Percentiles rank a stretch among this genome's conserved stretches.
phyloP scores from a whole-genome alignment of 1,140 invertebrate genomes.

The Achatina immaculata region DNA sequence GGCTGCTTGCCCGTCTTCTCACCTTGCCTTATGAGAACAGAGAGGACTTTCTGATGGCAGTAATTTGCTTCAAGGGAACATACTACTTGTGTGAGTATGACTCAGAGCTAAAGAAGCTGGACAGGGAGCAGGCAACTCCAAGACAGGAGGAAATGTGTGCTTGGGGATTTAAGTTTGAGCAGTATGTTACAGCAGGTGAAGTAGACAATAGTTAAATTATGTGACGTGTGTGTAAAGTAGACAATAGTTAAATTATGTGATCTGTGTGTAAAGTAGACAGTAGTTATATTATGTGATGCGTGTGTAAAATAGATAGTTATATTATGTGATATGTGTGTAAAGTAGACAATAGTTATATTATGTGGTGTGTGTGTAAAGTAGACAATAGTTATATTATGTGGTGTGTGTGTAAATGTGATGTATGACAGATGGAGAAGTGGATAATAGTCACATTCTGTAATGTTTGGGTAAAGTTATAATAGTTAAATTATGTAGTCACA shows the following conservation, averaged over 20 bases:
- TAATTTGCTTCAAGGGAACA: conserved; percentile 77
- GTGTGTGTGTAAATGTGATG: too few species aligned
- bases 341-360: too few species aligned
- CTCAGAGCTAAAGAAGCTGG: conserved; percentile 74
- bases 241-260: too few species aligned
- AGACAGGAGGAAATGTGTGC: conserved; percentile 75
- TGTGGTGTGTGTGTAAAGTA: too few species aligned
- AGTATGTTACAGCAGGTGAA: conserved; percentile 79
- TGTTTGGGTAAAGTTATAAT: too few species aligned
- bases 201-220: too few species aligned
- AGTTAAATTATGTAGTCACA: too few species aligned
- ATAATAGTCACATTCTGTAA: conserved; percentile 39
- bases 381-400: conserved; percentile 36
- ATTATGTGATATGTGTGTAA: too few species aligned
- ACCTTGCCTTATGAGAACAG: conserved; percentile 78
- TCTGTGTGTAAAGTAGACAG: too few species aligned
- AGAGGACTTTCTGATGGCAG: conserved; percentile 79
- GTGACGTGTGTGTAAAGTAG: conserved; percentile 75
- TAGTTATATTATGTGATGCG: too few species aligned
- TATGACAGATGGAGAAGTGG: too few species aligned
- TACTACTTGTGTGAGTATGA: conserved; percentile 81
- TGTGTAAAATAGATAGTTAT: too few species aligned
- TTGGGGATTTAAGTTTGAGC: conserved; percentile 89
- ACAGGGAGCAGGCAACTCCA: conserved; percentile 70
- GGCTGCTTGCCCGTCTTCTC: conserved; percentile 79